Evolutionary conservation across 1,140 invertebrate species (phyloP).

Genomic region (Aphis gossypii): DNA sequence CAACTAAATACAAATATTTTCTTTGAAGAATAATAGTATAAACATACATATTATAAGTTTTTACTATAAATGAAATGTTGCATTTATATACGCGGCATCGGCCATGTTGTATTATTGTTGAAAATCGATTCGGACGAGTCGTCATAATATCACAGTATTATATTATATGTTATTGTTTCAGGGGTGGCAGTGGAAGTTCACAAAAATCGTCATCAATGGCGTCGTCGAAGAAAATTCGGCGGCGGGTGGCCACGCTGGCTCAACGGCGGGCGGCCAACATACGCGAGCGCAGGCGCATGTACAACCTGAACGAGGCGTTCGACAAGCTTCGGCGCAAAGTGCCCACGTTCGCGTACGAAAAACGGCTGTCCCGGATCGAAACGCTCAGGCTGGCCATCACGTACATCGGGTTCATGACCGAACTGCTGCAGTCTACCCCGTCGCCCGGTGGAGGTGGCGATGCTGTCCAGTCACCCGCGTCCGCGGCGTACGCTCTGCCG

Average conservation of each 20-base stretch:
- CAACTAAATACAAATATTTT: not conserved
- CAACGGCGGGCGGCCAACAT: conserved; percentile 93
- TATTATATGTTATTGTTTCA: not conserved
- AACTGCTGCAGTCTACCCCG: conserved; percentile 71
- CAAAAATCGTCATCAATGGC: conserved; percentile 49
- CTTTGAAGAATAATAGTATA: not conserved
- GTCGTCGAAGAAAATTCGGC: conserved; percentile 77
- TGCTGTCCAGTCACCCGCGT: not conserved
- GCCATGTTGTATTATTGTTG: not conserved
- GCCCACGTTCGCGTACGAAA: conserved; percentile 99
- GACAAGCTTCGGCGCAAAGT: conserved; percentile 92
- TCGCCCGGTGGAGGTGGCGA: not conserved
- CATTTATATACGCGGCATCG: too few species aligned
- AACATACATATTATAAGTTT: too few species aligned
- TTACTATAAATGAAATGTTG: not conserved
- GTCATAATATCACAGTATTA: not conserved
- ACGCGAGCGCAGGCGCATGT: conserved; percentile 92
- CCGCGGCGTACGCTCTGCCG: not conserved
- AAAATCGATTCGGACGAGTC: not conserved
- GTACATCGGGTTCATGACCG: conserved; percentile 97
- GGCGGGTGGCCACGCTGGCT: conserved; percentile 87
- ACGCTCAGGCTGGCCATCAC: conserved; percentile 96
- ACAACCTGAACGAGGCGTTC: conserved; percentile 97
- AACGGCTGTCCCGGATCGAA: conserved; percentile 96
- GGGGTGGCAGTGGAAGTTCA: not conserved